These are phyloP conservation scores for Xiphophorus birchmanni DNA, from an alignment of 2,797 vertebrate genomes.

Conservation along the genomic window DNA sequence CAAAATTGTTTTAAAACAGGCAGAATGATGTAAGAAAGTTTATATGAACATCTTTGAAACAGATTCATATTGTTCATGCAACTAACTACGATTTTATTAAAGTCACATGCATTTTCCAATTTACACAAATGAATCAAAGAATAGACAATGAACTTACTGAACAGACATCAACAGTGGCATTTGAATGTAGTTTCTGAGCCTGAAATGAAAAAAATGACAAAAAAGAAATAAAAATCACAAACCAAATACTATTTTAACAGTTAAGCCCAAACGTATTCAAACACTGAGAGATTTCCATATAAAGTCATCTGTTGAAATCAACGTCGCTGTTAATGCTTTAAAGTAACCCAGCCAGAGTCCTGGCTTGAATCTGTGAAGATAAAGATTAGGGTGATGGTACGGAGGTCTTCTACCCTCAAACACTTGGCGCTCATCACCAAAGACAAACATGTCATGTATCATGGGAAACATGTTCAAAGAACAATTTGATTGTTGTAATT, in stretches of 20 bases:
- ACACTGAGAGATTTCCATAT: not conserved
- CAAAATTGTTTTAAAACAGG: not conserved
- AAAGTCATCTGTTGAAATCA: not conserved
- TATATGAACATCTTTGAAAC: not conserved
- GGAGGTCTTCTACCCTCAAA: not conserved
- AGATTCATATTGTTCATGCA: not conserved
- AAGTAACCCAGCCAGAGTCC: not conserved
- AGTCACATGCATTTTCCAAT: not conserved
- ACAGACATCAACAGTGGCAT: slow-evolving; percentile 84
- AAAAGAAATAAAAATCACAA: not conserved
- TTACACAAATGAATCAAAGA: not conserved
- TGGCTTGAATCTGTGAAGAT: not conserved
- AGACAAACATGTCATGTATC: not conserved
- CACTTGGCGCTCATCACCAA: not conserved
- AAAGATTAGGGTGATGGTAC: not conserved
- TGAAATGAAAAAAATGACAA: slow-evolving; percentile 58
- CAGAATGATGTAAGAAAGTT: not conserved
- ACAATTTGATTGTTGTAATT: too few species aligned
- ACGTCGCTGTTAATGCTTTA: not conserved
- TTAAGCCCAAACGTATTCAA: not conserved
- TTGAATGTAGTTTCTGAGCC: slow-evolving; percentile 93
- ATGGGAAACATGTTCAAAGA: too few species aligned
- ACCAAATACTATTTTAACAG: not conserved
- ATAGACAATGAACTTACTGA: slow-evolving; percentile 63
- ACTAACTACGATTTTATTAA: not conserved